These are phyloP conservation scores for Henricia sp. DNA, from an alignment of 53 echinoderm and acorn worm species.

Conservation along the genomic window DNA sequence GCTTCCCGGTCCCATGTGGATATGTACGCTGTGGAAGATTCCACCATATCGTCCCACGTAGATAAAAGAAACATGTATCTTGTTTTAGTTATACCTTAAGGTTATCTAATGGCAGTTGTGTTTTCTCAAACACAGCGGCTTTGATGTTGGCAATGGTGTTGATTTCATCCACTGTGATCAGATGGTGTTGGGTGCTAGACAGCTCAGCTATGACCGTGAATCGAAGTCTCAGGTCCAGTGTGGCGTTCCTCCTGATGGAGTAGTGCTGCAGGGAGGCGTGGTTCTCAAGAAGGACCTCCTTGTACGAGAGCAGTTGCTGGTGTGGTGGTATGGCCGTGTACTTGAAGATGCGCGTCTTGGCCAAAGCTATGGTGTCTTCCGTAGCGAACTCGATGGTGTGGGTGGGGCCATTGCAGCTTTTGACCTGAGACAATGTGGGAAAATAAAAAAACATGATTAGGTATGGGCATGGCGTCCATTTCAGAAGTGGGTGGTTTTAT, in stretches of 20 bases:
- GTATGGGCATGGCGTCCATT: no score
- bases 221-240: constrained; percentile 48
- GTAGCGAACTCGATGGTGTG: constrained; percentile 52
- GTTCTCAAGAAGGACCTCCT: constrained; percentile 58
- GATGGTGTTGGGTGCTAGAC: constrained; percentile 9
- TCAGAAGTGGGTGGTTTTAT: no score
- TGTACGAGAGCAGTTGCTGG: constrained; percentile 62
- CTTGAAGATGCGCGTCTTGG: constrained; percentile 65
- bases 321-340: constrained; percentile 66
- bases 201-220: constrained; percentile 36
- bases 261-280: constrained; percentile 53
- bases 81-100: constrained; percentile 24
- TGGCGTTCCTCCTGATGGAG: constrained; percentile 60
- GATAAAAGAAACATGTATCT: background rate
- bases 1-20: no score
- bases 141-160: constrained; percentile 59
- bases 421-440: constrained; percentile 8
- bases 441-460: no score
- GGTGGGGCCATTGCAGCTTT: constrained; percentile 32
- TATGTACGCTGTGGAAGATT: no score
- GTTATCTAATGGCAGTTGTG: constrained; percentile 45
- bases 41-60: no score
- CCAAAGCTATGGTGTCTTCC: constrained; percentile 62
- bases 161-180: constrained; percentile 52
- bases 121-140: constrained; percentile 50